Percentiles rank a stretch among this genome's conserved stretches.
These are phyloP conservation scores for Oreonectes daqikongensis DNA, from an alignment of 2,797 vertebrate species.

Conservation along the genomic window DNA sequence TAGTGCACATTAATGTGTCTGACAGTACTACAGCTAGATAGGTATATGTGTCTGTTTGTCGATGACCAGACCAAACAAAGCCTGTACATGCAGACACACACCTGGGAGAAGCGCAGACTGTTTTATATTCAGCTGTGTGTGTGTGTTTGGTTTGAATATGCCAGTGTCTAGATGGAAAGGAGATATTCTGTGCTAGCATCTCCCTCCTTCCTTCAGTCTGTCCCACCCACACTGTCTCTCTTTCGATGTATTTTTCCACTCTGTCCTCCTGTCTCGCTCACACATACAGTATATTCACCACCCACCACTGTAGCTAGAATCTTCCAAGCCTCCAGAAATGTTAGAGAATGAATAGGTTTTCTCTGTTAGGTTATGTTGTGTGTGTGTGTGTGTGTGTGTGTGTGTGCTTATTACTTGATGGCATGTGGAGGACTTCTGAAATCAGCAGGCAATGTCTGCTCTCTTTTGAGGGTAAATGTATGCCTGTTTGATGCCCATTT, in stretches of 20 bases:
- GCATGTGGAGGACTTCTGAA: neutral
- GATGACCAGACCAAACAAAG: constrained; percentile 67
- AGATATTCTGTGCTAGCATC: constrained; percentile 38
- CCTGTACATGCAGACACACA: constrained; percentile 40
- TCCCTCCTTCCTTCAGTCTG: constrained; percentile 36
- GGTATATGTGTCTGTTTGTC: constrained; percentile 54
- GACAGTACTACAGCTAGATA: neutral
- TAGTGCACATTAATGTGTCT: constrained; percentile 18
- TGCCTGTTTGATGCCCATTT: too few relatives aligned
- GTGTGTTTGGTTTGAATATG: constrained; percentile 36
- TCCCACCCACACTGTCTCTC: constrained; percentile 40
- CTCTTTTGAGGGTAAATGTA: too few relatives aligned
- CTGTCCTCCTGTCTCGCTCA: constrained; percentile 29
- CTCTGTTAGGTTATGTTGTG: constrained; percentile 1
- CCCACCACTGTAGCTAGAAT: constrained; percentile 37
- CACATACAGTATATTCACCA: constrained; percentile 37
- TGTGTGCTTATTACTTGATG: neutral
- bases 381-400: neutral
- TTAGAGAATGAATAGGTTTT: constrained; percentile 16
- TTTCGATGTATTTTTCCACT: constrained; percentile 42
- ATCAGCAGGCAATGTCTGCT: neutral
- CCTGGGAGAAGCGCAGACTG: constrained; percentile 62
- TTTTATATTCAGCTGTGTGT: constrained; percentile 58
- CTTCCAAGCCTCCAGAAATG: constrained; percentile 23
- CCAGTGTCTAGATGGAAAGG: constrained; percentile 12